Percentiles rank a stretch among this genome's conserved stretches.
Evolutionary conservation across 2,888 invertebrate species (phyloP).

Genomic region (Girardia tigrina): DNA sequence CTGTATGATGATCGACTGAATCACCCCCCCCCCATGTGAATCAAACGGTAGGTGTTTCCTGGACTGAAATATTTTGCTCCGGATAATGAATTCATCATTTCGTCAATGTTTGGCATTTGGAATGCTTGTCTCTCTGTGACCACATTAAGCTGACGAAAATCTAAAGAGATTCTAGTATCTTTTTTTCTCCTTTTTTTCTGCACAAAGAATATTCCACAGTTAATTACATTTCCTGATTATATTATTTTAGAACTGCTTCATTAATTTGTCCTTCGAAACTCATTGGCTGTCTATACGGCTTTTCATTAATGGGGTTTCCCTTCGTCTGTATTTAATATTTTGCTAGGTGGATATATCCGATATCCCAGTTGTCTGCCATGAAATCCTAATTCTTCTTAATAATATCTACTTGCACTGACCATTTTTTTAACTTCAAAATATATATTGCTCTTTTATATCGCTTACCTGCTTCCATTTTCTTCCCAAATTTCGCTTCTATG

Average conservation of each 20-base stretch:
- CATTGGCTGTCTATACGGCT: not conserved
- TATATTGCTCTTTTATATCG: no score
- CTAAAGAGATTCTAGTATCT: no score
- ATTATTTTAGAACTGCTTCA: not conserved
- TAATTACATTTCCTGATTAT: constrained; percentile 1
- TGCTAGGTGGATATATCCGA: not conserved
- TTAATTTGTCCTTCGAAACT: not conserved
- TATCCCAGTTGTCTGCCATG: not conserved
- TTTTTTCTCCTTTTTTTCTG: not conserved
- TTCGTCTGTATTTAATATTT: not conserved
- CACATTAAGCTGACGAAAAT: not conserved
- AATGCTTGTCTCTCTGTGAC: not conserved
- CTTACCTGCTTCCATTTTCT: no score
- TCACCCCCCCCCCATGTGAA: no score
- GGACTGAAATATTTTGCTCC: not conserved
- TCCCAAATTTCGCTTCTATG: no score
- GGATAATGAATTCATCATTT: not conserved
- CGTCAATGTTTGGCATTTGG: not conserved
- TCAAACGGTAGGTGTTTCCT: no score
- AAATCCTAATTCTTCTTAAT: no score
- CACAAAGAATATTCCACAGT: not conserved
- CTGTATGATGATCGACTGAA: no score
- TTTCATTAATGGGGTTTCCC: not conserved
- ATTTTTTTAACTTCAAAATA: no score
- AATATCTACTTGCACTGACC: no score